Conservation (phyloP, 2,113 vertebrate species). For the Brevimyrus niger region DNA sequence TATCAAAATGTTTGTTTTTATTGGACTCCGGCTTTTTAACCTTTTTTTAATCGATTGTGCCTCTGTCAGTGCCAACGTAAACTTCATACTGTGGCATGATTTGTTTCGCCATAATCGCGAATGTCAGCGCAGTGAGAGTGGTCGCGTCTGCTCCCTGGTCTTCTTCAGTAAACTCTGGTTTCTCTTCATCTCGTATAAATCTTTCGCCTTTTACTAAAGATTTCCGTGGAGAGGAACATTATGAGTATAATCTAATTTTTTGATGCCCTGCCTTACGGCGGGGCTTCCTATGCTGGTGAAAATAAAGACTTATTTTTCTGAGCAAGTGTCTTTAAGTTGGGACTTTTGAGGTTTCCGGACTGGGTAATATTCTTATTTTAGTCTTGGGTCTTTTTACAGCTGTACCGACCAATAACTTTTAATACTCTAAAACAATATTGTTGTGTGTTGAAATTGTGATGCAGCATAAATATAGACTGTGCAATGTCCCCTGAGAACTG, state of each 20-base stretch:
- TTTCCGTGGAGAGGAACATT: conserved; percentile 16
- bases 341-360: too few species aligned
- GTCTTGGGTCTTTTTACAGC: neutral
- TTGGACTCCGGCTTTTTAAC: too few species aligned
- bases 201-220: conserved; percentile 23
- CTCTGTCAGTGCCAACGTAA: neutral
- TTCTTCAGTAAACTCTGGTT: conserved; percentile 12
- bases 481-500: too few species aligned
- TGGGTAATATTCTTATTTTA: too few species aligned
- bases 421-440: too few species aligned
- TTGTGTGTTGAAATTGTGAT: too few species aligned
- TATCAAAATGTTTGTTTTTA: neutral
- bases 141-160: neutral
- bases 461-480: too few species aligned
- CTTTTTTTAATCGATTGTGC: neutral
- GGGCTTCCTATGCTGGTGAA: neutral
- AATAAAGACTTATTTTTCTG: neutral
- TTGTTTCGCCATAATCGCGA: neutral
- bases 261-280: neutral
- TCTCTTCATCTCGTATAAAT: conserved; percentile 22
- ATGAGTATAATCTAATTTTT: conserved; percentile 20
- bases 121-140: neutral
- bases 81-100: neutral
- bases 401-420: too few species aligned
- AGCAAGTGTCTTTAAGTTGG: too few species aligned